Evolutionary conservation across 2,797 vertebrate genomes (phyloP), one percentile per base, ranked within the genome.

Genomic region (Pelodytes ibericus): DNA sequence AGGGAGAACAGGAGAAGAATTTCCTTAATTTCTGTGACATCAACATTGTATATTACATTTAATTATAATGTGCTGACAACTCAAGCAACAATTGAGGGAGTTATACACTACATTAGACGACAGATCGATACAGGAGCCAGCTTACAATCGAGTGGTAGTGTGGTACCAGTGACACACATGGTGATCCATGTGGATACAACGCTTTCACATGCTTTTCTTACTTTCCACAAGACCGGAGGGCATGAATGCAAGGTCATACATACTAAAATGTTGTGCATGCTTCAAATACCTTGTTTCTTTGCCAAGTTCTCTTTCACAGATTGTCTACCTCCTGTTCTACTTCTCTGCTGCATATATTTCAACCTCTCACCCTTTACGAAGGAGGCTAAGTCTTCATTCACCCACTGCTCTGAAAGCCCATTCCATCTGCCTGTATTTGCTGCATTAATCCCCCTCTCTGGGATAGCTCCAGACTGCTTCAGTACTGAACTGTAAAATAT

Each of bases 391-490:
- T 71, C 68, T 57, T 68, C 25, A 15, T 64, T 13, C 29, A 36
- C 62, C 63, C 41, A 59, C 69, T 36, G 62, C 30, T 58, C 33
- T 20, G 39, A 61, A 64, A 36, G 51, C 68, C 47, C 61, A 66
- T 29, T 60, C 69, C 69, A 72, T 72, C 62, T 71, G 69, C 66
- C 69, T 59, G 27, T 77, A 63, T 78, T 72, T 67, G 39, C 29
- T 24, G 56, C 62, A 49, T 66, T 61, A 78, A 78, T 61, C 56
- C 69, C 56, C 53, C 24, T 61, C 29, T 60, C 51, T 60, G 53
- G 68, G 27, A 49, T 44, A 36, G 61, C 59, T 15, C 27, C 66
- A 76, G 59, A 53, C 67, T 29, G 66, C 61, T 71, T 77, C 20
- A 8, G 20, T 36, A 47, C 27, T 49, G 27, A 47, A 59, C 33